Base-by-base conservation (phyloP, 2,888 invertebrate genomes). In the Chrysomela aeneicollis region DNA sequence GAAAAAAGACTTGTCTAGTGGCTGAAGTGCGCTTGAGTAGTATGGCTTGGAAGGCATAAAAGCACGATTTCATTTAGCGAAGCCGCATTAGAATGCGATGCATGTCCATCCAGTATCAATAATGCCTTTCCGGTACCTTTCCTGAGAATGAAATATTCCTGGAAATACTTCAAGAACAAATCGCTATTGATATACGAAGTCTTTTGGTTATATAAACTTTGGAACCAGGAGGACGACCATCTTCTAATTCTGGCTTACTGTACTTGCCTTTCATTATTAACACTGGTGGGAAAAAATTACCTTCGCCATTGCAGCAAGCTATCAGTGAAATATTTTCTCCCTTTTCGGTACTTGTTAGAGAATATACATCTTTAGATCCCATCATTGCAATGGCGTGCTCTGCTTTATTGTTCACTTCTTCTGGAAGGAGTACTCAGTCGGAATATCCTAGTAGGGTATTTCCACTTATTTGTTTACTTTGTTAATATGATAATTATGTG, bases 151-250 rank as follows among this genome's bases (percentile, higher is more conserved):
- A 53, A 53, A 26, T 32, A 26, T n/a, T 53, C 5, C 26, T 32
- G 2, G 26, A 53, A 53, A 15, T 30, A 58, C n/a, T 49, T 21
- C 37, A 57, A 46, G 21, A 57, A 57, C 8, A 57, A 12, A 9
- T 61, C 62, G 18, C 30, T 46, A 47, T 61, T 61, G 12, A 73
- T 64, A 54, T 65, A 73, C 4, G 70, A 63, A 12, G 71, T 71
- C 61, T 73, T 73, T 55, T 64, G 26, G 57, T 63, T 71, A 72
- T 73, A 10, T 52, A 57, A n/a, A 72, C 47, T 8, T 17, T 8
- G 1, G 67, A 73, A 12, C 72, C 71, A 10, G 69, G 62, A 52
- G 71, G 71, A 35, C 70, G 53, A 21, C 72, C 66, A 65, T 71
- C 70, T 21, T 15, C 5, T 35, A 61, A 59, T 21, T 73, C 69